Base-by-base conservation (phyloP, 2,888 invertebrate species). In the Orthosia gothica region DNA sequence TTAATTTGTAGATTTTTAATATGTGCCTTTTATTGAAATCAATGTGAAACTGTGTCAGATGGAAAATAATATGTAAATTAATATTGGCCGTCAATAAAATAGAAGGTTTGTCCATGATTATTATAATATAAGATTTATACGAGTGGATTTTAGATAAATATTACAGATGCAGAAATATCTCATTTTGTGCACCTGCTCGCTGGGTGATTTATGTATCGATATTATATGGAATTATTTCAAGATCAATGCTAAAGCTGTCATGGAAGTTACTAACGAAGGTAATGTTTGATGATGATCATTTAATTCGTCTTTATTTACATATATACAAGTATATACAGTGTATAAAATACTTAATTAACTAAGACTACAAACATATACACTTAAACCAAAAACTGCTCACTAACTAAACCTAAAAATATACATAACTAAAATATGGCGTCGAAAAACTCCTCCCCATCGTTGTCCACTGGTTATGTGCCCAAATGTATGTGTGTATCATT, bases 21-120 rank as follows among this genome's bases (percentile, higher is more conserved):
- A 32, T 23, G 9, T n/a, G 23, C 13, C 0, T 65, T 50, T 50
- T 40, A 40, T 9, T 59, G 16, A 55, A 20, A 64, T 26, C 18
- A 20, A 49, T 23, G 4, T 18, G 15, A 40, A 81, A 45, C 23
- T 23, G 15, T 63, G 40, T 49, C 26, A 54, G 5, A 23, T 63
- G 13, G 23, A n/a, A 54, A 61, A 50, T 50, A 20, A 75, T 18
- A 72, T 52, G n/a, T 18, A 20, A 57, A 78, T 61, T 50, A 47
- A 65, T 52, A 52, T 55, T 40, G 40, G 2, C n/a, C 49, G 20
- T 5, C 59, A 47, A 50, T 82, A 61, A 55, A 52, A 55, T 50
- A 23, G 7, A 1, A 5, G 45, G 0, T 58, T 45, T 59, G 64
- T 81, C 74, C 23, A 76, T 81, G 40, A 54, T 80, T 64, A 80